These are phyloP conservation scores for Eurytoma adleriae DNA, from an alignment of 2,888 invertebrate genomes.

Conservation along the genomic window DNA sequence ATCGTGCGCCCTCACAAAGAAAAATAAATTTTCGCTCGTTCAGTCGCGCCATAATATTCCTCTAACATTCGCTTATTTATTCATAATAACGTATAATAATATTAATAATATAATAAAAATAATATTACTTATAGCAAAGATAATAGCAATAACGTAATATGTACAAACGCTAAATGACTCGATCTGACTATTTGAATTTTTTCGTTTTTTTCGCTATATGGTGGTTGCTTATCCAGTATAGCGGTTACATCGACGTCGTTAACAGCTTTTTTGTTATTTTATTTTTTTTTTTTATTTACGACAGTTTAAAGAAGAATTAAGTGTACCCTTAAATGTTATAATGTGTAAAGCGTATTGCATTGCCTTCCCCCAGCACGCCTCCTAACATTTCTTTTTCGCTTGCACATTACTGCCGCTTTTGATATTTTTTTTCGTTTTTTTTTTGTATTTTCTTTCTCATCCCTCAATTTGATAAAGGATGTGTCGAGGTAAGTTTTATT, in stretches of 20 bases:
- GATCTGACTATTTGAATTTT: constrained; percentile 75
- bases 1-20: constrained; percentile 33
- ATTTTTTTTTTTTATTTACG: constrained; percentile 58
- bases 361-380: constrained; percentile 82
- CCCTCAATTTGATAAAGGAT: constrained; percentile 13
- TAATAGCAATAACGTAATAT: constrained; percentile 64
- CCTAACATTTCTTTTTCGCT: constrained; percentile 54
- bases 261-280: constrained; percentile 50
- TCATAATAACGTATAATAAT: constrained; percentile 53
- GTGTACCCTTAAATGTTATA: constrained; percentile 69
- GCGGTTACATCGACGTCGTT: constrained; percentile 55
- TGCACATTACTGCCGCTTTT: constrained; percentile 50
- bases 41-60: constrained; percentile 37
- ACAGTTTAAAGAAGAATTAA: constrained; percentile 64
- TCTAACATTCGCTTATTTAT: constrained; percentile 47
- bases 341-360: constrained; percentile 83
- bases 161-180: constrained; percentile 75
- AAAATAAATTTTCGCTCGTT: constrained; percentile 29
- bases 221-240: constrained; percentile 51
- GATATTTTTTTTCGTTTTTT: constrained; percentile 25
- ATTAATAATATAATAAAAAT: constrained; percentile 54
- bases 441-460: constrained; percentile 26
- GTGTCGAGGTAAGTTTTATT: constrained; percentile 48
- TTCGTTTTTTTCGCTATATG: constrained; percentile 61
- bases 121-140: constrained; percentile 55